A percentile compares a stretch with the other conserved stretches of the same genome.
Conservation (phyloP, 1,140 invertebrate species). For the Temnothorax longispinosus region DNA sequence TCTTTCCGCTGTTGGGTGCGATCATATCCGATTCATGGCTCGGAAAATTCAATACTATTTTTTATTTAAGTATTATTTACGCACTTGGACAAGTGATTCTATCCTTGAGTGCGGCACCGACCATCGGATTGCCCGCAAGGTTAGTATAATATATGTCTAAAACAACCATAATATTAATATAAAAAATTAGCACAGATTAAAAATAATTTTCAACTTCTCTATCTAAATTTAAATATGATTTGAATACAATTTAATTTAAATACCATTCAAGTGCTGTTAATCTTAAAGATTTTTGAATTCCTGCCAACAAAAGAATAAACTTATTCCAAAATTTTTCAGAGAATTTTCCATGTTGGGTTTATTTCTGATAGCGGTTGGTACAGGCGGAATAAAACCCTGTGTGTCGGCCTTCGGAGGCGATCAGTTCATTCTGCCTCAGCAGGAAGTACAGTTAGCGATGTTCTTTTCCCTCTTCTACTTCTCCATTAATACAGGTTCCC, state of each 20-base stretch:
- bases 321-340: constrained; percentile 82
- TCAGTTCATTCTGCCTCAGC: constrained; percentile 94
- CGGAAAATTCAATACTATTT: constrained; percentile 95
- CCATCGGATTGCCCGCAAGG: constrained; percentile 87
- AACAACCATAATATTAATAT: neutral
- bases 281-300: neutral
- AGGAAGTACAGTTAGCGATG: constrained; percentile 90
- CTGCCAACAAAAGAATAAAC: neutral
- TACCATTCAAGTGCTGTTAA: neutral
- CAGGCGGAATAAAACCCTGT: constrained; percentile 99
- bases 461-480: constrained; percentile 98
- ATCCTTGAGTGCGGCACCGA: constrained; percentile 89
- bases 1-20: constrained; percentile 94
- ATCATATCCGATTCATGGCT: constrained; percentile 95
- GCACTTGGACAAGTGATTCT: constrained; percentile 93
- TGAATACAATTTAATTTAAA: neutral
- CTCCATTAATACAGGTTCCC: constrained; percentile 96
- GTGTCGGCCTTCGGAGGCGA: constrained; percentile 99
- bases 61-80: constrained; percentile 96
- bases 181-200: neutral
- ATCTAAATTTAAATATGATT: constrained; percentile 23
- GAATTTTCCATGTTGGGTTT: constrained; percentile 92
- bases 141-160: constrained; percentile 80
- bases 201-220: neutral
- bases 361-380: constrained; percentile 94